These are phyloP conservation scores for Apotomis betuletana DNA, from an alignment of 2,888 invertebrate genomes.

Conservation along the genomic window DNA sequence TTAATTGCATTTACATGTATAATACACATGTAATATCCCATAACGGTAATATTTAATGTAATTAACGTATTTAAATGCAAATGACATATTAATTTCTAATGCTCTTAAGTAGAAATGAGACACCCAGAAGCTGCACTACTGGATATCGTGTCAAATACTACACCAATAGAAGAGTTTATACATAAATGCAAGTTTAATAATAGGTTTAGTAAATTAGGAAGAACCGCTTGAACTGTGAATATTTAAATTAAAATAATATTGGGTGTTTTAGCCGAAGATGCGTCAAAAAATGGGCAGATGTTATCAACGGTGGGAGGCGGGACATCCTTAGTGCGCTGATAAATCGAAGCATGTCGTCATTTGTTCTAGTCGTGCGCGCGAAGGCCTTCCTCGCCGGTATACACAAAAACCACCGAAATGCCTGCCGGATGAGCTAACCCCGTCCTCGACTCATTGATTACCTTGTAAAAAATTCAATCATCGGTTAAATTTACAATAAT, in stretches of 20 bases:
- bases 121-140: constrained; percentile 17
- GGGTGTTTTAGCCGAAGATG: too few relatives aligned
- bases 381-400: constrained; percentile 73
- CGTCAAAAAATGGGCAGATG: background rate
- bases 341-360: constrained; percentile 70
- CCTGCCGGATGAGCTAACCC: constrained; percentile 81
- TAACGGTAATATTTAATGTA: constrained; percentile 34
- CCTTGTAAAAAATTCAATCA: constrained; percentile 79
- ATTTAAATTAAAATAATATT: too few relatives aligned
- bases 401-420: constrained; percentile 81
- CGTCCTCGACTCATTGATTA: constrained; percentile 80
- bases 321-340: constrained; percentile 41
- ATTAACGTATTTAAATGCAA: constrained; percentile 34
- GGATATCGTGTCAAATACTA: background rate
- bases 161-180: background rate
- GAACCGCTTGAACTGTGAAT: too few relatives aligned
- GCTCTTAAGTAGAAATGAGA: constrained; percentile 8
- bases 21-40: constrained; percentile 13
- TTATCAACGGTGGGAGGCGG: constrained; percentile 1
- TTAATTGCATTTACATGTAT: constrained; percentile 29
- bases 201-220: too few relatives aligned
- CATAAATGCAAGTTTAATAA: too few relatives aligned
- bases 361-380: constrained; percentile 73
- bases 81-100: constrained; percentile 6
- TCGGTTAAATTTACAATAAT: constrained; percentile 71